phyloP scores from a whole-genome alignment of 2,113 vertebrate genomes.

The Osmerus eperlanus region DNA sequence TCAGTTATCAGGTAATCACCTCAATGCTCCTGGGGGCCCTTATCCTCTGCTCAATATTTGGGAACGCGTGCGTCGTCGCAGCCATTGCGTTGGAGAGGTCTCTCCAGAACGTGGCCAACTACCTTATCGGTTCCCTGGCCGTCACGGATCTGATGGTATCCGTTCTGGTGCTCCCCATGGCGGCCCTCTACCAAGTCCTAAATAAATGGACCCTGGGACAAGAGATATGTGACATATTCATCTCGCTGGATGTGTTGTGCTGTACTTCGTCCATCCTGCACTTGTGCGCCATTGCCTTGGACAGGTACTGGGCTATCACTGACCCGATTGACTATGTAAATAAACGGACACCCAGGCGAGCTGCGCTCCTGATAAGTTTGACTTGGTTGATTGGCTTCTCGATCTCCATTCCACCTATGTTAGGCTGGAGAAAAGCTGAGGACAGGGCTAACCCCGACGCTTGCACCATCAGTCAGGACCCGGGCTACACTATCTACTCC shows the following conservation, averaged over 20 bases:
- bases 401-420: slow-evolving; percentile 96
- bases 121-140: slow-evolving; percentile 94
- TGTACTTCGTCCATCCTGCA: slow-evolving; percentile 98
- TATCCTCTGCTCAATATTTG: slow-evolving; percentile 90
- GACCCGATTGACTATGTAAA: slow-evolving; percentile 97
- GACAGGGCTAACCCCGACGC: slow-evolving; percentile 91
- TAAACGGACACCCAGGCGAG: slow-evolving; percentile 91
- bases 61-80: slow-evolving; percentile 94
- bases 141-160: slow-evolving; percentile 98
- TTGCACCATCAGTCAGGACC: slow-evolving; percentile 96
- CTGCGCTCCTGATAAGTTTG: slow-evolving; percentile 87
- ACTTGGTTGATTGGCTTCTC: slow-evolving; percentile 97
- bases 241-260: slow-evolving; percentile 93
- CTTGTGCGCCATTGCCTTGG: slow-evolving; percentile 95
- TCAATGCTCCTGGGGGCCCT: slow-evolving; percentile 85
- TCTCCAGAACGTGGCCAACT: slow-evolving; percentile 97
- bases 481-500: slow-evolving; percentile 96
- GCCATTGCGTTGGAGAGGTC: slow-evolving; percentile 93
- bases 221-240: slow-evolving; percentile 93
- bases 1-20: slow-evolving; percentile 91
- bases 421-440: slow-evolving; percentile 93
- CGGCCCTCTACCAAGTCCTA: slow-evolving; percentile 94
- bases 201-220: slow-evolving; percentile 98
- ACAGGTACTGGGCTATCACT: slow-evolving; percentile 98
- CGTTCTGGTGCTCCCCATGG: slow-evolving; percentile 96